Base-by-base conservation (phyloP, 2,888 invertebrate species). In the Lamellibrachia satsuma region DNA sequence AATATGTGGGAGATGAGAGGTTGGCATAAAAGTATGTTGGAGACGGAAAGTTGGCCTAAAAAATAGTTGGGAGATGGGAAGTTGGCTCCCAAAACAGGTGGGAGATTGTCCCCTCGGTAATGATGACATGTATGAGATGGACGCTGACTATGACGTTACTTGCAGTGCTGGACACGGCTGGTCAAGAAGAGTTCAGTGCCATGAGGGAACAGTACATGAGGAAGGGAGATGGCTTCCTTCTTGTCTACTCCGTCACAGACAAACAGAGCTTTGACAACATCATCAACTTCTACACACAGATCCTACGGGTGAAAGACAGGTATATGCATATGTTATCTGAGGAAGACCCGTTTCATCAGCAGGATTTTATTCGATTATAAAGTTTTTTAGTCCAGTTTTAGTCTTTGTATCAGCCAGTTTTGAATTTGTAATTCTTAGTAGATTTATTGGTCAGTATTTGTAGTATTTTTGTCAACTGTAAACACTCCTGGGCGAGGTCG, bases 181-280 rank as follows among this genome's bases (percentile, higher is more conserved):
- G 99, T 0, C 99, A 99, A 97, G 99, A 99, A 96, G 99, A 99
- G 97, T 99, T 98, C 97, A 98, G 98, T 96, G 99, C 99, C 91
- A 99, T 99, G 98, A 94, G 96, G 91, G 96, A 96, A 93, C 96
- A 96, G 94, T 96, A 96, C 95, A 96, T 98, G 98, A 97, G 98
- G 95, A 98, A 98, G 97, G 99, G 99, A 22, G 98, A 98, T 96
- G 99, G 99, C 22, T 99, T 99, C 97, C 97, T 99, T 94, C 97
- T 99, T 92, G 99, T 99, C 91, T 99, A 98, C 97, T 98, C 98
- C 3, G 98, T 99, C 93, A 98, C 98, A 1, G 99, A 99, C 96
- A 97, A 97, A 96, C 98, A 98, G 97, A 98, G 98, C 96, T 98
- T 98, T 97, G 98, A 98, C 96, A 98, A 98, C 96, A 98, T 98